Conservation (phyloP, 2,888 invertebrate genomes). For the Cerastoderma edule region DNA sequence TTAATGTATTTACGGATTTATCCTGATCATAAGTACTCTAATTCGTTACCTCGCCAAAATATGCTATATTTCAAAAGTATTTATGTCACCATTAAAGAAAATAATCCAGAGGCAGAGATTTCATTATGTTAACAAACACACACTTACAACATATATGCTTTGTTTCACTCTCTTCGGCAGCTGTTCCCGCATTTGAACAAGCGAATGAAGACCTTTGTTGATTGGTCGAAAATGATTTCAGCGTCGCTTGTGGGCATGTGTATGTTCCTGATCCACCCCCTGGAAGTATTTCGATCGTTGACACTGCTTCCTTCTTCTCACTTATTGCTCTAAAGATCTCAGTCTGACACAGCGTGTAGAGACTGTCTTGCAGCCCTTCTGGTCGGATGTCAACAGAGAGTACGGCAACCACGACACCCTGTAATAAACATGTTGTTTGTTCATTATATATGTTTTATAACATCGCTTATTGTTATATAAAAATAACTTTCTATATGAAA, state of each 20-base stretch:
- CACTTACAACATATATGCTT: slow-evolving; percentile 39
- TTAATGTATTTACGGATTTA: too few relatives aligned
- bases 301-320: slow-evolving; percentile 4
- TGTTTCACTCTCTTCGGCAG: not conserved
- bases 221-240: not conserved
- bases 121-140: too few relatives aligned
- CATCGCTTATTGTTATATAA: too few relatives aligned
- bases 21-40: too few relatives aligned
- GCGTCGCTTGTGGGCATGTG: slow-evolving; percentile 1
- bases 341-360: slow-evolving; percentile 30
- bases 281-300: slow-evolving; percentile 28
- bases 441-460: too few relatives aligned
- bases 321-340: slow-evolving; percentile 36
- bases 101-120: too few relatives aligned
- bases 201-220: slow-evolving; percentile 49
- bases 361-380: slow-evolving; percentile 32
- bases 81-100: too few relatives aligned
- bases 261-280: slow-evolving; percentile 18
- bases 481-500: too few relatives aligned
- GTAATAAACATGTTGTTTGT: not conserved
- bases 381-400: slow-evolving; percentile 42
- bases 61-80: too few relatives aligned
- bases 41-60: too few relatives aligned
- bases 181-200: slow-evolving; percentile 53
- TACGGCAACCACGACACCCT: slow-evolving; percentile 28